A percentile compares a stretch with the other conserved stretches of the same genome.
These are phyloP conservation scores for Pterobdella sp. DNA, from an alignment of 2,888 invertebrate species.

Conservation along the genomic window DNA sequence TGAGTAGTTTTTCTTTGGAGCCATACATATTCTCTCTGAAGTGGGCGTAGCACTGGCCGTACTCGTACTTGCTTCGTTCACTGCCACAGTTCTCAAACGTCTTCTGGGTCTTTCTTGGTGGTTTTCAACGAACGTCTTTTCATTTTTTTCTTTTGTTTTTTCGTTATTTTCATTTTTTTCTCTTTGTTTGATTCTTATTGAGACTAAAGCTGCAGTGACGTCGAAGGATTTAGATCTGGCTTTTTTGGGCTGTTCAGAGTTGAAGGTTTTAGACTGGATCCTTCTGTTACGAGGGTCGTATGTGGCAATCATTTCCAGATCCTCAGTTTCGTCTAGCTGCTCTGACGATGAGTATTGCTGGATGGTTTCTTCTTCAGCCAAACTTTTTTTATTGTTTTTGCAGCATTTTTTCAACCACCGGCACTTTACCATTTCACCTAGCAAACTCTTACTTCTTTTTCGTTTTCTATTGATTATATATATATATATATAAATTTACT, in stretches of 20 bases:
- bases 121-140: not conserved
- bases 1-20: conserved; percentile 32
- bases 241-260: not conserved
- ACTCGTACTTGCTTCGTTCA: not conserved
- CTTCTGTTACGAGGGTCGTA: conserved; percentile 23
- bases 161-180: conserved; percentile 7
- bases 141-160: not conserved
- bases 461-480: not conserved
- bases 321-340: conserved; percentile 13
- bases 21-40: not conserved
- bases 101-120: too few species aligned
- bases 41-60: not conserved
- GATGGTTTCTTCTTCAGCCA: not conserved
- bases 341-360: conserved; percentile 19
- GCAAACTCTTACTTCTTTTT: not conserved
- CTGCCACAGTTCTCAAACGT: not conserved
- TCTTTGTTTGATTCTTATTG: not conserved
- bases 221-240: conserved; percentile 23
- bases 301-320: conserved; percentile 14
- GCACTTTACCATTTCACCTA: not conserved
- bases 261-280: conserved; percentile 1
- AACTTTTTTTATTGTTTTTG: not conserved
- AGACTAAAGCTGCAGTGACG: conserved; percentile 9
- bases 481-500: too few species aligned
- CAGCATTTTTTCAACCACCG: not conserved